Evolutionary conservation across 2,113 vertebrate genomes (phyloP), one percentile per base, ranked within the genome.

Genomic region (Eptesicus fuscus): DNA sequence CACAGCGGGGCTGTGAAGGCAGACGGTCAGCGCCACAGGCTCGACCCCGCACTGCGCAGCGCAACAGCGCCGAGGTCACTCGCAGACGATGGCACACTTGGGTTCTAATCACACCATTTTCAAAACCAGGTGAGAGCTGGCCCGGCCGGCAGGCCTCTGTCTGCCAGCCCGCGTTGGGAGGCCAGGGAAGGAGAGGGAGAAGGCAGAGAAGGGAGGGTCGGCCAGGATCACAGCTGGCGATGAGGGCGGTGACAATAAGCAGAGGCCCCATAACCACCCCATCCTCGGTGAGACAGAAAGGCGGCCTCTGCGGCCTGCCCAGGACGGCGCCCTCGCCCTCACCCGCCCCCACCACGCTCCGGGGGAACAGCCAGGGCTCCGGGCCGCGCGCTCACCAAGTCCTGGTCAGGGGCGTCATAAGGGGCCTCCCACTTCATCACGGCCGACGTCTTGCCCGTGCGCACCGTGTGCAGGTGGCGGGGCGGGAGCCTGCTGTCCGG

Each of bases 361-460:
- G n/a, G n/a, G n/a, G 25, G 61, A 53, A 32, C 14, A 85, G 25
- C 80, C 47, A 18, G 40, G 73, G 2, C 0, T 7, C 40, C 20
- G 0, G 7, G 17, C 0, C 8, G 32, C 73, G 56, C 0, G 0
- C 61, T 95, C 98, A 99, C 99, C 99, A 99, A 98, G 86, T 99
- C 98, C 80, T 98, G 88, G 97, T 98, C 98, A 0, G 99, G 99
- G 0, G 98, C 98, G 96, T 99, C 99, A 0, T 99, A 99, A 0
- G 99, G 99, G 0, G 99, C 99, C 91, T 99, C 99, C 99, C 99
- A 99, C 94, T 99, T 99, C 77, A 99, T 98, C 77, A 98, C 97
- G 0, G 98, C 99, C 1, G 99, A 99, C 0, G 99, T 99, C 95
- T 99, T 99, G 1, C 98, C 99, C 0, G 98, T 98, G 35, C 37